phyloP scores from a whole-genome alignment of 2,888 invertebrate species.

The Vanessa cardui region DNA sequence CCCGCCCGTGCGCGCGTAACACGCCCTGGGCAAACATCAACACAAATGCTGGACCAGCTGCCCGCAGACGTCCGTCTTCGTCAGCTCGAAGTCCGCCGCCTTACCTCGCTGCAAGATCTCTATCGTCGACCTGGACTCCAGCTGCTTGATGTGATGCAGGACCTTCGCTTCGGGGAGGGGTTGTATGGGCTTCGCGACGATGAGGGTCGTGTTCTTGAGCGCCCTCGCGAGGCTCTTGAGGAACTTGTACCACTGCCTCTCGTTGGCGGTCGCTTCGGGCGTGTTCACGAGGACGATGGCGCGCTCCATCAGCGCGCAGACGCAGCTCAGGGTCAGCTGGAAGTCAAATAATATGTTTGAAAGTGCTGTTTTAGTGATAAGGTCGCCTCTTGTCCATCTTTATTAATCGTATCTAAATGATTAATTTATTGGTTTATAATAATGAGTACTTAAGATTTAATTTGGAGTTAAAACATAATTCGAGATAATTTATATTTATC shows the following conservation, averaged over 20 bases:
- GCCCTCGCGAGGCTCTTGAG: constrained; percentile 77
- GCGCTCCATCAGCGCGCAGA: constrained; percentile 67
- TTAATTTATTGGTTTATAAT: too few relatives aligned
- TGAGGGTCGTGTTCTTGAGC: constrained; percentile 60
- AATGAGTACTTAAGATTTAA: too few relatives aligned
- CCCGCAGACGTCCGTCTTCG: constrained; percentile 64
- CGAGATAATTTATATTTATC: background rate
- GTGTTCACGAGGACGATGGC: constrained; percentile 63
- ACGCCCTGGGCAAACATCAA: constrained; percentile 50
- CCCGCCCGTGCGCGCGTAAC: constrained; percentile 27
- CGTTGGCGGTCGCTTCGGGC: constrained; percentile 70
- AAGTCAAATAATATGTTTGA: constrained; percentile 38
- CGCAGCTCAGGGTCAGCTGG: constrained; percentile 71
- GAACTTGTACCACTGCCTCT: constrained; percentile 81
- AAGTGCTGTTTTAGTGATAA: too few relatives aligned
- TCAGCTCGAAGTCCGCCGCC: constrained; percentile 65
- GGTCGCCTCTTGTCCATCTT: too few relatives aligned
- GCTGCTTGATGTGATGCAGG: constrained; percentile 59
- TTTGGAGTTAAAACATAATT: too few relatives aligned
- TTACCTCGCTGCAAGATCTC: constrained; percentile 73
- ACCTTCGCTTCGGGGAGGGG: constrained; percentile 57
- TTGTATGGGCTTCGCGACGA: constrained; percentile 59
- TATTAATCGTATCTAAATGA: too few relatives aligned
- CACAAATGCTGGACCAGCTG: constrained; percentile 67
- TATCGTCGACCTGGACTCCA: constrained; percentile 68